Base-by-base conservation (phyloP, 2,113 vertebrate genomes). In the Neoarius graeffei region DNA sequence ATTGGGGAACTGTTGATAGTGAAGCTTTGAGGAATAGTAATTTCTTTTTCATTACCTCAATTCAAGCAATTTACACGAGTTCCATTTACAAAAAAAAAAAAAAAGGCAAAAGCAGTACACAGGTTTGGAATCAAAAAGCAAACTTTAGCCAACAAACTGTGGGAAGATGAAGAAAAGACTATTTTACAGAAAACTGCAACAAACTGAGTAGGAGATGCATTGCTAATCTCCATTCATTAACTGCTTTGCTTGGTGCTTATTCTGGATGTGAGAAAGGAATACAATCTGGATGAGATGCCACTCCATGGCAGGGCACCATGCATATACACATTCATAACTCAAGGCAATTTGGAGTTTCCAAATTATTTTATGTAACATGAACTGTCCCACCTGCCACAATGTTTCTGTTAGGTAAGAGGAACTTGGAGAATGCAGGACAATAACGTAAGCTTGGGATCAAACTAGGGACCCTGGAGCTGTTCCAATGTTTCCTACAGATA, bases 31-130 rank as follows among this genome's bases (percentile, higher is more conserved):
- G 27, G 8, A 42, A 59, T 25, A 4, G 54, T 23, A 42, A 82
- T 82, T 62, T 82, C 17, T 59, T 60, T 42, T 56, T 56, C n/a
- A 81, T 60, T 81, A 60, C 17, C 8, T 59, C 4, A 59, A 23
- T 81, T 81, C 19, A 81, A 81, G 79, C 79, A 60, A 81, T 81
- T 81, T 81, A 59, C 17, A 35, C 11, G 27, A 81, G 56, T 59
- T 5, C 8, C 17, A 81, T 81, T 80, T 8, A 5, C 1, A 60
- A 60, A 50, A 25, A 57, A 25, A 7, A 1, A 54, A n/a, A 54
- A 74, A 77, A 77, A 54, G 50, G 20, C 14, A 1, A 59, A 81
- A 35, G 56, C 30, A 59, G 14, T 7, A 81, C 27, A 35, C 79
- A 42, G 17, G 17, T 60, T 60, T 77, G 23, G 17, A 59, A 35